Percentiles rank a stretch among this genome's conserved stretches.
Evolutionary conservation across 2,797 vertebrate species (phyloP).

Genomic region (Microchirus variegatus): DNA sequence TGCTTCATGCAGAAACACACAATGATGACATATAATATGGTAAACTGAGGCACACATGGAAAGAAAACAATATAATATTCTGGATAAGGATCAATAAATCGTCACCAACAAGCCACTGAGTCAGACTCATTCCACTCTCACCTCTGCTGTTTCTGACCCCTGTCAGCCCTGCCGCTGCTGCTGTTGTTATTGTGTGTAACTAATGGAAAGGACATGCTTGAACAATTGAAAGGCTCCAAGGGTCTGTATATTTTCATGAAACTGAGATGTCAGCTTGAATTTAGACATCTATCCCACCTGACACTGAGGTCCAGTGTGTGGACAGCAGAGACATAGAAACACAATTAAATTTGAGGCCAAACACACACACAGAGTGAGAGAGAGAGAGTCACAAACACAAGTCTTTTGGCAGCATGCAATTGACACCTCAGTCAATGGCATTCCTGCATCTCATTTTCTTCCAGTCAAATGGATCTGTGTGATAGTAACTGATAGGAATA

Average conservation of each 20-base stretch:
- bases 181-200: conserved; percentile 39
- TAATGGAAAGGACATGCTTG: conserved; percentile 41
- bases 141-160: conserved; percentile 15
- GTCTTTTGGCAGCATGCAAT: conserved; percentile 38
- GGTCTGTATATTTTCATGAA: conserved; percentile 60
- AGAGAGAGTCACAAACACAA: conserved; percentile 21
- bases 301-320: conserved; percentile 39
- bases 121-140: background rate
- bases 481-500: conserved; percentile 39
- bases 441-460: conserved; percentile 35
- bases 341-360: conserved; percentile 67
- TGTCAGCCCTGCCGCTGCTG: conserved; percentile 20
- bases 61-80: too few relatives aligned
- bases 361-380: conserved; percentile 26
- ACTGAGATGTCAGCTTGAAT: conserved; percentile 67
- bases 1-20: too few relatives aligned
- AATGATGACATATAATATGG: too few relatives aligned
- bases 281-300: conserved; percentile 68
- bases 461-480: conserved; percentile 41
- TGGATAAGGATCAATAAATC: too few relatives aligned
- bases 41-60: too few relatives aligned
- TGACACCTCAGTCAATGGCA: conserved; percentile 45
- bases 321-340: conserved; percentile 33
- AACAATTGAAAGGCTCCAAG: conserved; percentile 44
- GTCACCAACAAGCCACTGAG: too few relatives aligned